Evolutionary conservation across 2,113 vertebrate genomes (phyloP).

Genomic region (human): DNA sequence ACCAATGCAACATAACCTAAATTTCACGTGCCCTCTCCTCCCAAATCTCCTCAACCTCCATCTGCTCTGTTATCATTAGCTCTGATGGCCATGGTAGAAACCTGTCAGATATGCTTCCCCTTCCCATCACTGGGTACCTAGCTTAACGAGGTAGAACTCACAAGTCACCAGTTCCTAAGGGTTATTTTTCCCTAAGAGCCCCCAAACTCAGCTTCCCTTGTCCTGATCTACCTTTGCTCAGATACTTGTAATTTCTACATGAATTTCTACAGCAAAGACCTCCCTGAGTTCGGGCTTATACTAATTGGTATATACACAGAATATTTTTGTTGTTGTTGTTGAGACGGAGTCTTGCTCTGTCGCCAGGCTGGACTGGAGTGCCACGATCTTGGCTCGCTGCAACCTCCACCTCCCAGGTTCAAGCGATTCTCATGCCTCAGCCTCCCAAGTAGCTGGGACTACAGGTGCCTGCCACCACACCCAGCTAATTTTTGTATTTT

Average conservation of each 20-base stretch:
- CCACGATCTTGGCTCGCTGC: no score
- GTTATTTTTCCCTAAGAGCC: background rate
- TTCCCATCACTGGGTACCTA: background rate
- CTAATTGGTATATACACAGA: background rate
- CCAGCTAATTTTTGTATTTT: no score
- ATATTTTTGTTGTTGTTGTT: no score
- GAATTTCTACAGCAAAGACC: background rate
- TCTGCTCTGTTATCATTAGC: background rate
- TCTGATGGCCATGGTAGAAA: background rate
- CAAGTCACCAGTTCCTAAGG: background rate
- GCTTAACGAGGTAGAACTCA: background rate
- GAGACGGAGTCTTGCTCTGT: no score
- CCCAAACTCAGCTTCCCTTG: background rate
- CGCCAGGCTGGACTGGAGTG: no score
- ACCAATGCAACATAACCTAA: fast-evolving
- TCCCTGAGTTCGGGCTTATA: background rate
- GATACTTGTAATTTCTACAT: background rate
- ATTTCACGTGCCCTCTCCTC: background rate
- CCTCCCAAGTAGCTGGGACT: no score
- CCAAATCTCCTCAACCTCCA: background rate
- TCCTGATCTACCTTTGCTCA: background rate
- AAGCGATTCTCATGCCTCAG: no score
- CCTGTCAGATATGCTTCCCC: background rate
- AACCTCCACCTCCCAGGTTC: no score
- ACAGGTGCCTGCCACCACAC: no score